A percentile compares a stretch with the other conserved stretches of the same genome.
These are phyloP conservation scores for Lepilemur ruficaudatus DNA, from an alignment of 2,797 vertebrate species.

Conservation along the genomic window DNA sequence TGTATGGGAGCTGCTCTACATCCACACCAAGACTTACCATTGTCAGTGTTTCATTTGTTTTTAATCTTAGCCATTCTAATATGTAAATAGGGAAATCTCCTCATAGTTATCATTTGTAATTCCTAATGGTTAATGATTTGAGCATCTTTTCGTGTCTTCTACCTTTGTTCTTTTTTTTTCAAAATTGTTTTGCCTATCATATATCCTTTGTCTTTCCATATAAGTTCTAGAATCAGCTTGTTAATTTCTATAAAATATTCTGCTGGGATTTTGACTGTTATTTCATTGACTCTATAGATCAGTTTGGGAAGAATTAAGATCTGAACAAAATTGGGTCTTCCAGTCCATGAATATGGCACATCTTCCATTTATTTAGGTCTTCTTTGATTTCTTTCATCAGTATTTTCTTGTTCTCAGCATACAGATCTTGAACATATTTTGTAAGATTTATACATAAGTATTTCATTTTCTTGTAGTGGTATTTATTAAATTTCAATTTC, in stretches of 20 bases:
- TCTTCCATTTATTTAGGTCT: not conserved
- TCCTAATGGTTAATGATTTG: not conserved
- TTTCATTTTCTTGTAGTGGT: not conserved
- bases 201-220: not conserved
- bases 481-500: constrained; percentile 9
- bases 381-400: not conserved
- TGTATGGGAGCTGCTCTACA: not conserved
- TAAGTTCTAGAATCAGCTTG: not conserved
- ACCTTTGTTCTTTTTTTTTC: not conserved
- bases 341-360: not conserved
- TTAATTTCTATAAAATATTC: not conserved
- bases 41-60: not conserved
- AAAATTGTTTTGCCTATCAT: not conserved
- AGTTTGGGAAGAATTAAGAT: not conserved
- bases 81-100: not conserved
- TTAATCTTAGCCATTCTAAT: not conserved
- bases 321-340: not conserved
- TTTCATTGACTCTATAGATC: not conserved
- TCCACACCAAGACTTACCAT: not conserved
- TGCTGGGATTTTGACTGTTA: not conserved
- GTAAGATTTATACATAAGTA: not conserved
- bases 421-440: not conserved
- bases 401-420: not conserved
- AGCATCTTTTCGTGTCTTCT: not conserved
- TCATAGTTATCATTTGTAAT: not conserved